A percentile compares a stretch with the other conserved stretches of the same genome.
Evolutionary conservation across 2,888 invertebrate species (phyloP).

Genomic region (Cheilosia grossa): DNA sequence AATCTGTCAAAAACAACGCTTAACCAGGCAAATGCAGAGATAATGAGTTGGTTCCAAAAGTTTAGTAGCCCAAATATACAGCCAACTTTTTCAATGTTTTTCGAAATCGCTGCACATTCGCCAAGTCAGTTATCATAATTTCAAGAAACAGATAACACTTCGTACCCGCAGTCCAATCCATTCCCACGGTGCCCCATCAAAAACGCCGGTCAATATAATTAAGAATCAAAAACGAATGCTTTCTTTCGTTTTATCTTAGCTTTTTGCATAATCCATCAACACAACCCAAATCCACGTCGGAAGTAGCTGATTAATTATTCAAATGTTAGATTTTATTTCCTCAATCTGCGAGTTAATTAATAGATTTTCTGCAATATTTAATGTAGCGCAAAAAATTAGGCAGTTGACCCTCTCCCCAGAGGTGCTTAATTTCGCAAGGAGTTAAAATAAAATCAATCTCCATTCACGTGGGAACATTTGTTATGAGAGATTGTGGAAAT

Average conservation of each 20-base stretch:
- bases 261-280: slow-evolving; percentile 39
- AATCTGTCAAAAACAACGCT: no score
- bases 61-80: no score
- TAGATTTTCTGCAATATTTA: slow-evolving; percentile 58
- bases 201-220: neutral
- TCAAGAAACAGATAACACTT: no score
- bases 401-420: slow-evolving; percentile 39
- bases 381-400: slow-evolving; percentile 14
- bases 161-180: neutral
- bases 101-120: no score
- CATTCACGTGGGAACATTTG: slow-evolving; percentile 54
- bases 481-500: slow-evolving; percentile 56
- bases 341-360: slow-evolving; percentile 52
- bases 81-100: no score
- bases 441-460: slow-evolving; percentile 27
- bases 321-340: slow-evolving; percentile 44
- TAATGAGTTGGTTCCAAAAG: no score
- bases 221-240: slow-evolving; percentile 16
- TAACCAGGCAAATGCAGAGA: no score
- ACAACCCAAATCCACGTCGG: slow-evolving; percentile 46
- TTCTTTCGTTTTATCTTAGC: slow-evolving; percentile 1
- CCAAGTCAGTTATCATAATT: no score
- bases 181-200: slow-evolving; percentile 2
- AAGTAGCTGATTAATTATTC: slow-evolving; percentile 61
- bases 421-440: slow-evolving; percentile 47